These are phyloP conservation scores for Lordiphosa collinella DNA, from an alignment of 1,140 invertebrate genomes.

Conservation along the genomic window DNA sequence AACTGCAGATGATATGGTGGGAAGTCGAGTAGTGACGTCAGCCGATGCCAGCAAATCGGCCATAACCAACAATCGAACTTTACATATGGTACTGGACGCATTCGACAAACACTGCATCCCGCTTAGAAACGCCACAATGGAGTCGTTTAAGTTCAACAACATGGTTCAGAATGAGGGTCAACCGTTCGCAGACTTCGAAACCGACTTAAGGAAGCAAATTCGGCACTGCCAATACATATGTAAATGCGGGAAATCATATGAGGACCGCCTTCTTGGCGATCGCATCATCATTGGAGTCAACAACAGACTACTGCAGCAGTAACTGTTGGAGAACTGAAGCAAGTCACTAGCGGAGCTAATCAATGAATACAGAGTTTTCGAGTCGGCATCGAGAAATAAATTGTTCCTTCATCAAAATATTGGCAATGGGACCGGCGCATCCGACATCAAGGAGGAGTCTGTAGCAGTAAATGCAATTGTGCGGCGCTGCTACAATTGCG, in stretches of 20 bases:
- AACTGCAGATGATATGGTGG: background rate
- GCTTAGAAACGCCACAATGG: background rate
- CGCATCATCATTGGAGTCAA: background rate
- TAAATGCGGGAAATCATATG: too few relatives aligned
- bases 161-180: background rate
- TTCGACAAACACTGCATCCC: background rate
- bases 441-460: background rate
- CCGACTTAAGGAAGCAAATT: background rate
- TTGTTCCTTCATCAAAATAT: background rate
- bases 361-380: background rate
- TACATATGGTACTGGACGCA: background rate
- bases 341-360: background rate
- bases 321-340: background rate
- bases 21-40: background rate
- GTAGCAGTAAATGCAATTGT: background rate
- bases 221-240: background rate
- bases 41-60: background rate
- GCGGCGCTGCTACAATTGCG: background rate
- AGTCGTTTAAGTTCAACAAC: too few relatives aligned
- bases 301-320: background rate
- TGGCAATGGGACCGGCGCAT: background rate
- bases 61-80: background rate
- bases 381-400: background rate
- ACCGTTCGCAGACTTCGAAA: background rate
- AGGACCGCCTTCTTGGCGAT: background rate